phyloP scores from a whole-genome alignment of 2,113 vertebrate genomes.

The Pavo muticus region DNA sequence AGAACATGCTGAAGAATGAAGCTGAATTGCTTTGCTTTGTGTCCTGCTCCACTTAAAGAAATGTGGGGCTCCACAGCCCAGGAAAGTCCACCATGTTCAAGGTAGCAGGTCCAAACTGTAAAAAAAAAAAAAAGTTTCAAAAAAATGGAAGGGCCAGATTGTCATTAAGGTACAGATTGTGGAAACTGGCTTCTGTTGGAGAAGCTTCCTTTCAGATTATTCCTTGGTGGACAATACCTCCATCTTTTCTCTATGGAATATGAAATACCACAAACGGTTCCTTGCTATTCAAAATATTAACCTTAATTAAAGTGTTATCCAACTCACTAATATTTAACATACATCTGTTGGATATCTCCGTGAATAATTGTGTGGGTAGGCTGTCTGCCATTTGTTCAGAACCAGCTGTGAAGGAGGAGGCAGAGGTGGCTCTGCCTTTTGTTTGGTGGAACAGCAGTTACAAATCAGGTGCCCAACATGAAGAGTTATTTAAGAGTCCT shows the following conservation, averaged over 20 bases:
- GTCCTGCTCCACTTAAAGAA: rapidly evolving
- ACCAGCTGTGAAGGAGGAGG: background rate
- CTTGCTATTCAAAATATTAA: background rate
- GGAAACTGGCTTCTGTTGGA: background rate
- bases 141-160: background rate
- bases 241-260: background rate
- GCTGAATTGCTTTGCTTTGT: background rate
- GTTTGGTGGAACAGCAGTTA: background rate
- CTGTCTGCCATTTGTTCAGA: rapidly evolving
- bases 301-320: background rate
- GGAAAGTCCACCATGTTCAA: background rate
- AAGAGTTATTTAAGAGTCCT: background rate
- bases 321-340: background rate
- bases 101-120: background rate
- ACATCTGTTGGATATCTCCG: background rate
- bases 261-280: background rate
- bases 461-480: constrained; percentile 1
- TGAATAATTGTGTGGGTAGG: background rate
- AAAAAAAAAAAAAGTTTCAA: background rate
- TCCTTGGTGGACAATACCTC: background rate
- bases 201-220: background rate
- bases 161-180: rapidly evolving
- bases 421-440: background rate
- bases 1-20: background rate
- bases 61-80: background rate